Evolutionary conservation across 2,888 invertebrate genomes (phyloP).

Genomic region (Ormyrus pomaceus): DNA sequence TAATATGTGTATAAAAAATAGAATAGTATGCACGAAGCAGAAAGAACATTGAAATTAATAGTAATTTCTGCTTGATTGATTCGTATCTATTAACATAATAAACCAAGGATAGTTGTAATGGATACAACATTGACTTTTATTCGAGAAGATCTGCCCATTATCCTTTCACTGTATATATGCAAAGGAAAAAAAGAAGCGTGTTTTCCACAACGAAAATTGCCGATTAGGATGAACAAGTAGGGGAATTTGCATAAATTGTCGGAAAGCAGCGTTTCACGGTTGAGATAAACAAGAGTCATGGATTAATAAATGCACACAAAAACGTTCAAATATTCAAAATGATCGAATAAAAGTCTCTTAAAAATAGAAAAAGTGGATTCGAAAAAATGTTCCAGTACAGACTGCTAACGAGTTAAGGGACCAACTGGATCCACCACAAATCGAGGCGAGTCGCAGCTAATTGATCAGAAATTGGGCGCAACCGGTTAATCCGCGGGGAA

Average conservation of each 20-base stretch:
- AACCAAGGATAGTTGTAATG: constrained; percentile 11
- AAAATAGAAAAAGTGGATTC: too few relatives aligned
- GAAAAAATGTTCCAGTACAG: too few relatives aligned
- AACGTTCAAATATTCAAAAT: too few relatives aligned
- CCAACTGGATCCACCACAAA: too few relatives aligned
- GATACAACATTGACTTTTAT: background rate
- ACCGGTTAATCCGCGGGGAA: background rate
- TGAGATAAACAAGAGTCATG: background rate
- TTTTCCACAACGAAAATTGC: background rate
- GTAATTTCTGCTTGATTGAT: constrained; percentile 25
- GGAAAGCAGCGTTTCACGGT: background rate
- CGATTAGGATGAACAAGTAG: background rate
- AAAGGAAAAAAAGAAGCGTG: background rate
- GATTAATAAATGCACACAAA: too few relatives aligned
- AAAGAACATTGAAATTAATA: too few relatives aligned
- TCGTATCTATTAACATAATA: background rate
- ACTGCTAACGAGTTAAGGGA: too few relatives aligned
- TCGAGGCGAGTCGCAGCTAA: background rate
- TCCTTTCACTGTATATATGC: background rate
- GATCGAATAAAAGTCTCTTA: too few relatives aligned
- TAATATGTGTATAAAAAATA: too few relatives aligned
- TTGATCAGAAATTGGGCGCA: background rate
- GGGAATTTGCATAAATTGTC: background rate
- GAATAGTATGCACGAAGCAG: too few relatives aligned
- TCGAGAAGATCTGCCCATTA: background rate